Evolutionary conservation across 1,140 invertebrate species (phyloP), one percentile per base, ranked within the genome.

Genomic region (Archegozetes longisetosus): DNA sequence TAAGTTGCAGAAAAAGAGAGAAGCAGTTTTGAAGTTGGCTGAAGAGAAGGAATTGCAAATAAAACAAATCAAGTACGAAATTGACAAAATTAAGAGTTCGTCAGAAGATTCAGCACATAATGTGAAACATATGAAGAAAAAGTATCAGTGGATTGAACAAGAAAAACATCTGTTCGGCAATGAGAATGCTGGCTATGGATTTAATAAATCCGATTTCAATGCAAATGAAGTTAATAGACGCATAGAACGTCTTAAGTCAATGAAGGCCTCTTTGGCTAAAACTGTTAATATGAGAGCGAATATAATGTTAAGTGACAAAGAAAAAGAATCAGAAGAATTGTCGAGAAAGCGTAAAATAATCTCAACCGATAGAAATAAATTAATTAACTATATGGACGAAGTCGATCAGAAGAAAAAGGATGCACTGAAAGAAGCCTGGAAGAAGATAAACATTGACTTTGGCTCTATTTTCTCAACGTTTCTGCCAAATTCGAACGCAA

Each of bases 391-490:
- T 14, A 94, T 97, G 66, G 75, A 79, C 32, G 84, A 91, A 67
- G 75, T 96, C 65, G 92, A 97, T 70, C 80, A 85, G 65, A 88
- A 92, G 73, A 95, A 95, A 70, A 82, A 84, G 64, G 77, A 81
- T 64, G 84, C 85, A 2, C 71, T 97, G 22, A 73, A 81, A 46
- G 77, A 81, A 62, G 91, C 92, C 3, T 91, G 86, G 77, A 78
- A 83, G 65, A 82, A 86, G 68, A 73, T 82, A 54, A 72, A 74
- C 58, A 74, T 71, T 69, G 91, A 98, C 75, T 98, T 98, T 75
- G 89, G 88, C n/a, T 86, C 86, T 1, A 98, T 99, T 68, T 98
- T 98, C 71, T 82, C 81, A 61, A 86, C 85, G 0, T 76, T 98
- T 51, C 74, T 98, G 55, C 89, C 91, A 13, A 91, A 91, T 12